Percentiles rank a stretch among this genome's conserved stretches.
Conservation (phyloP, 2,888 invertebrate species). For the Metallyticus violacea region DNA sequence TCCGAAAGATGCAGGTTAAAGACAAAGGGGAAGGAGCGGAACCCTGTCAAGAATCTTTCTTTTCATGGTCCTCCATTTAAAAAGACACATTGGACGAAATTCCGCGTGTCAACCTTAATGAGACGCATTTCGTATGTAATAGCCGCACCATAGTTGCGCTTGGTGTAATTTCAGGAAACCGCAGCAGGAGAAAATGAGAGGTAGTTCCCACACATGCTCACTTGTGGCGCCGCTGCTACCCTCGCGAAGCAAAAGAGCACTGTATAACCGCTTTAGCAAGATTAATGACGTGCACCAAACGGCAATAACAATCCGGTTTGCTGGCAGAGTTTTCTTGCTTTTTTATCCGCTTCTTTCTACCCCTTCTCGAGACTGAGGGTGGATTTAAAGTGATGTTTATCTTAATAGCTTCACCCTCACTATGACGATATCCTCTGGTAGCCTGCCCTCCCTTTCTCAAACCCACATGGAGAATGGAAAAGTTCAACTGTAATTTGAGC, state of each 20-base stretch:
- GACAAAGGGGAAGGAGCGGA: background rate
- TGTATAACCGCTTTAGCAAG: background rate
- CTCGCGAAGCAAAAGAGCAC: no score
- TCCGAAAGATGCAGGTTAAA: background rate
- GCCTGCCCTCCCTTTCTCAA: background rate
- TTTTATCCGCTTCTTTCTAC: background rate
- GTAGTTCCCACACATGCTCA: background rate
- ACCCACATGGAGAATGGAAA: background rate
- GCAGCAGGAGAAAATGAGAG: background rate
- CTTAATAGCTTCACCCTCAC: background rate
- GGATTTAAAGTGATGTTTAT: background rate
- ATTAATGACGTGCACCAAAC: background rate
- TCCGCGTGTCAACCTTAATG: background rate
- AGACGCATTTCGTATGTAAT: background rate
- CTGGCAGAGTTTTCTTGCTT: background rate
- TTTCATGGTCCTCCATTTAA: background rate
- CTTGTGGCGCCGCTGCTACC: background rate
- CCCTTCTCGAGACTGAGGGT: background rate
- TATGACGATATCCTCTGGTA: background rate
- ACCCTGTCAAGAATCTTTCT: background rate
- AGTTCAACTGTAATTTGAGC: background rate
- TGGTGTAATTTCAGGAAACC: background rate
- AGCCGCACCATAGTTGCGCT: background rate
- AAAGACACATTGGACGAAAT: background rate
- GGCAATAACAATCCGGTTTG: background rate